phyloP scores from a whole-genome alignment of 1,140 invertebrate species.

The Rhizoglyphus robini region DNA sequence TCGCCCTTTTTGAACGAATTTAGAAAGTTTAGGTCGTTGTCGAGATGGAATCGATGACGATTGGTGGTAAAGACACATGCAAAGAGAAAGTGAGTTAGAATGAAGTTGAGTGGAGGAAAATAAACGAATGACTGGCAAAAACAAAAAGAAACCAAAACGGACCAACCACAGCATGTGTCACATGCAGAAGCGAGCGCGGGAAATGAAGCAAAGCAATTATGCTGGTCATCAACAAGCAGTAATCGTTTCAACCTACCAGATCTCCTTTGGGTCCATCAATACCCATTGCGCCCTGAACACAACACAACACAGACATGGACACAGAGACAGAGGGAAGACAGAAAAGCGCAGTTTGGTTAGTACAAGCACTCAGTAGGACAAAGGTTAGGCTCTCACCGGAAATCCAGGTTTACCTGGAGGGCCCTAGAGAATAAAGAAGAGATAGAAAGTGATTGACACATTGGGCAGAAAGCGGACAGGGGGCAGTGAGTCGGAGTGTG shows the following conservation, averaged over 20 bases:
- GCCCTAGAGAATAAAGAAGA: conserved; percentile 44
- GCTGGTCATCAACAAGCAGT: too few relatives aligned
- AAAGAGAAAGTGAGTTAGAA: conserved; percentile 17
- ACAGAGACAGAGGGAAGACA: too few relatives aligned
- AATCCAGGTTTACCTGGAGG: conserved; percentile 70
- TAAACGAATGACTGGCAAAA: too few relatives aligned
- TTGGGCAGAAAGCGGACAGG: too few relatives aligned
- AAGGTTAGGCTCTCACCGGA: conserved; percentile 48
- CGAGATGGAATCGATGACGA: not conserved
- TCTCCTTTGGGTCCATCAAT: conserved; percentile 85
- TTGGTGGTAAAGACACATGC: not conserved
- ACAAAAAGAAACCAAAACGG: not conserved
- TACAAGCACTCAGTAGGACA: not conserved
- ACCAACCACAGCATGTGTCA: not conserved
- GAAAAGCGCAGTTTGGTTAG: conserved; percentile 16
- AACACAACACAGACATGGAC: conserved; percentile 22
- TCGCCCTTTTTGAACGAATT: conserved; percentile 53
- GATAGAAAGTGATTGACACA: not conserved
- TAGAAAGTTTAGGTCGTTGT: not conserved
- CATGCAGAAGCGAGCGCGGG: not conserved
- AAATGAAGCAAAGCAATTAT: not conserved
- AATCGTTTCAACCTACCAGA: conserved; percentile 51
- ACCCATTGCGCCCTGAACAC: conserved; percentile 73
- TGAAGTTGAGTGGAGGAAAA: too few relatives aligned
- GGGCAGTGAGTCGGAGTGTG: too few relatives aligned